Percentiles rank a stretch among this genome's conserved stretches.
phyloP scores from a whole-genome alignment of 2,797 vertebrate genomes.

The Natrix natrix region DNA sequence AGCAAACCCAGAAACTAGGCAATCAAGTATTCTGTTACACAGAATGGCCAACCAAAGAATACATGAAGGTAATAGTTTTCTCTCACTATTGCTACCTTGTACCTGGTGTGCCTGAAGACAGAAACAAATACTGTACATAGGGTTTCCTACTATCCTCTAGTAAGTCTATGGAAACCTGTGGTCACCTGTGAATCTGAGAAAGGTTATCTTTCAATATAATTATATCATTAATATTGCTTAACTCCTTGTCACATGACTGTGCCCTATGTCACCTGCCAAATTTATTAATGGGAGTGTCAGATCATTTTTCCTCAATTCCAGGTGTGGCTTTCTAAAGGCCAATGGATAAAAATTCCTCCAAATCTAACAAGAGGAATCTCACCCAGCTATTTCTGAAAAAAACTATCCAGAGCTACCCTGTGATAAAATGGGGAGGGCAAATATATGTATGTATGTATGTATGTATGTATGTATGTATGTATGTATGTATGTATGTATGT shows the following conservation, averaged over 20 bases:
- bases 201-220: neutral
- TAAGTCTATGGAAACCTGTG: neutral
- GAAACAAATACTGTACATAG: neutral
- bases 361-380: slow-evolving; percentile 37
- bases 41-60: neutral
- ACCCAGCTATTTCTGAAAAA: neutral
- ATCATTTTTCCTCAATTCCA: neutral
- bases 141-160: neutral
- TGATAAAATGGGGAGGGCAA: neutral
- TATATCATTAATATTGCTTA: neutral
- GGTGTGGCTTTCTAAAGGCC: neutral
- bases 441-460: no score
- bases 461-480: no score
- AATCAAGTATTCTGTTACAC: neutral
- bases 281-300: neutral
- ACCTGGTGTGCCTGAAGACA: neutral
- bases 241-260: neutral
- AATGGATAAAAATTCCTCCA: slow-evolving; percentile 6
- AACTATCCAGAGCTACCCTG: neutral
- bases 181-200: neutral
- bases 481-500: no score
- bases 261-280: neutral
- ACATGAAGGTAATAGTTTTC: neutral
- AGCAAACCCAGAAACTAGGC: neutral
- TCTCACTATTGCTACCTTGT: neutral